Base-by-base conservation (phyloP, 1,140 invertebrate genomes). In the Muscidifurax raptorellus region DNA sequence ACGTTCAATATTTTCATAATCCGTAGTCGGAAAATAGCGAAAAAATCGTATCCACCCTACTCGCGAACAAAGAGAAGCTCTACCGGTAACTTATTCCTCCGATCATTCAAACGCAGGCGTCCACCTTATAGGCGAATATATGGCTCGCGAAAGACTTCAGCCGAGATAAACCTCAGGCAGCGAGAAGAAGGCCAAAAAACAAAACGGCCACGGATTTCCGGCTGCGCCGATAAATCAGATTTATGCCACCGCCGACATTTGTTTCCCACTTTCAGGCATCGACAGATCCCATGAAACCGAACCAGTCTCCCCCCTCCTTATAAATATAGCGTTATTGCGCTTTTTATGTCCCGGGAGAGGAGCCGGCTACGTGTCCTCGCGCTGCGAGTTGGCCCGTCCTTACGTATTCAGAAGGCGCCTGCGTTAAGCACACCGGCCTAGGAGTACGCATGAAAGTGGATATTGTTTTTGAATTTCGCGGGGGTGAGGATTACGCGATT, bases 141-240 rank as follows among this genome's bases (percentile, higher is more conserved):
- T n/a, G 52, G 52, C 18, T 59, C 52, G 22, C 52, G 18, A 59
- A 59, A 59, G 52, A 59, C 52, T 59, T n/a, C 52, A 59, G 52
- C 15, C 44, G 15, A 59, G 52, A 59, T 59, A 59, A 59, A 59
- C 18, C 52, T 12, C 52, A 22, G 9, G 7, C 0, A 59, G n/a
- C n/a, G 18, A 59, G 22, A 28, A 32, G 25, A 67, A 79, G 77
- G 59, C 77, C 52, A 79, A 40, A 59, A 59, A n/a, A 22, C 44
- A 64, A 74, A 44, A 64, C 28, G 28, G 7, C 52, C 15, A 47
- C 28, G 76, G 67, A 83, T 78, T 78, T 83, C 66, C 69, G 30
- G 12, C 66, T 4, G 4, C 13, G 27, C 27, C 78, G 71, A 80
- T 84, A 84, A 84, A 84, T 80, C 78, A 80, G 67, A 84, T 75